Conservation (phyloP, 2,797 vertebrate species). For the Holocentrus rufus region DNA sequence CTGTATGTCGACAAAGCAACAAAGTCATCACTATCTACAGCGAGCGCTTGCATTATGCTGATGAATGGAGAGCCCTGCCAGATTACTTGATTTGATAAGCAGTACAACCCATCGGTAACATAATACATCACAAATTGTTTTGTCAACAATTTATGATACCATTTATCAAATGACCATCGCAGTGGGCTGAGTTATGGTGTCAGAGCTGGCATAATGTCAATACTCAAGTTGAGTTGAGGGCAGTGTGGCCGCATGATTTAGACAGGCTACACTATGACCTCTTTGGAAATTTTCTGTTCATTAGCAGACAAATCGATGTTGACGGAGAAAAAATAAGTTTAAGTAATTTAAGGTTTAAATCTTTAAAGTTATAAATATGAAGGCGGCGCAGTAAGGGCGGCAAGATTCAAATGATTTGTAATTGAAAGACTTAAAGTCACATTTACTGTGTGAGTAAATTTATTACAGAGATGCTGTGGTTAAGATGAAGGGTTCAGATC, state of each 20-base stretch:
- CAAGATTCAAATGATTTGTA: slow-evolving; percentile 8
- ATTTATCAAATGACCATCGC: slow-evolving; percentile 88
- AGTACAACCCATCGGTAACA: slow-evolving; percentile 85
- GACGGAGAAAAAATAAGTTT: slow-evolving; percentile 58
- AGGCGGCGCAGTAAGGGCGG: slow-evolving; percentile 45
- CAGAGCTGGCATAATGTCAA: slow-evolving; percentile 88
- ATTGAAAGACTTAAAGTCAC: neutral
- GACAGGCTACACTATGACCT: slow-evolving; percentile 78
- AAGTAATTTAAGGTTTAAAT: slow-evolving; percentile 63
- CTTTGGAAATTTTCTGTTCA: slow-evolving; percentile 81
- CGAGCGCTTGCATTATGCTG: slow-evolving; percentile 79
- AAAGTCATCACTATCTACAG: slow-evolving; percentile 79
- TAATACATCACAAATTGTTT: slow-evolving; percentile 90
- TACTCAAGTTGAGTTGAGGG: slow-evolving; percentile 84
- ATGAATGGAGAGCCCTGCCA: slow-evolving; percentile 83
- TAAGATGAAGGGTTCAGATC: no score
- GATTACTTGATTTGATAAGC: slow-evolving; percentile 89
- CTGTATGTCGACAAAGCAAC: slow-evolving; percentile 72
- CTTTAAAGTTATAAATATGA: slow-evolving; percentile 63
- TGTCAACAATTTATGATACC: slow-evolving; percentile 89
- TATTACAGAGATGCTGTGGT: no score
- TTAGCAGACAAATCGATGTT: slow-evolving; percentile 75
- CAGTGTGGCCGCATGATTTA: slow-evolving; percentile 83
- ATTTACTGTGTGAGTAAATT: no score
- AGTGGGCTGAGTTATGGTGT: slow-evolving; percentile 86